Evolutionary conservation across 2,888 invertebrate genomes (phyloP), one percentile per base, ranked within the genome.

Genomic region (Mimas tiliae): DNA sequence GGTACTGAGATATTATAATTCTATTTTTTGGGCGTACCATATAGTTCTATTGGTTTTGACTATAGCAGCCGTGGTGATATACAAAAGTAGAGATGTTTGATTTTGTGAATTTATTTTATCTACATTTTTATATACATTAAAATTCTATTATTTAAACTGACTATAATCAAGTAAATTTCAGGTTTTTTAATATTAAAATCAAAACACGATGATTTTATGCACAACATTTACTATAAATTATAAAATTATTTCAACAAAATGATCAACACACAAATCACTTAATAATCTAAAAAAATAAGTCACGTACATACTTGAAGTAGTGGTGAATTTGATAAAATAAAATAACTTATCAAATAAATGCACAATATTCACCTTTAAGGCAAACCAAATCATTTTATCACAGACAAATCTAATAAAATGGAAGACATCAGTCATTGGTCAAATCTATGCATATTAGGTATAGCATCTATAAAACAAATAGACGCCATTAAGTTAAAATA

Each of bases 1-100:
- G 6, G 34, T 89, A 1, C 62, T 93, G 0, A 78, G 72, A 51
- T 93, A 91, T 69, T 93, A 93, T 75, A 87, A 88, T 72, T 93
- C 92, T 0, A 88, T 93, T 68, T 89, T 82, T 63, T 94, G 93
- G 93, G 75, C 88, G 27, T 91, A 84, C 65, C 93, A 93, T 68
- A 68, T 85, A 0, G 66, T 92, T 34, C 69, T 93, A 42, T 62
- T 87, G 0, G 68, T 78, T 7, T 68, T 89, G 45, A 82, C 87
- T 53, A 63, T 85, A 14, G 79, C 79, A 2, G 84, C 84, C 6
- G 70, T 88, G 6, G 72, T 75, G 14, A 69, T 84, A 52, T 72
- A 81, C 69, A 88, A 83, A 76, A 72, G 68, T 53, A 79, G 76
- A 67, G 68, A 69, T 47, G 19, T 47, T 42, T 68, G 65, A 51